These are phyloP conservation scores for Ochotona curzoniae DNA, from an alignment of 2,113 vertebrate species.

Conservation along the genomic window DNA sequence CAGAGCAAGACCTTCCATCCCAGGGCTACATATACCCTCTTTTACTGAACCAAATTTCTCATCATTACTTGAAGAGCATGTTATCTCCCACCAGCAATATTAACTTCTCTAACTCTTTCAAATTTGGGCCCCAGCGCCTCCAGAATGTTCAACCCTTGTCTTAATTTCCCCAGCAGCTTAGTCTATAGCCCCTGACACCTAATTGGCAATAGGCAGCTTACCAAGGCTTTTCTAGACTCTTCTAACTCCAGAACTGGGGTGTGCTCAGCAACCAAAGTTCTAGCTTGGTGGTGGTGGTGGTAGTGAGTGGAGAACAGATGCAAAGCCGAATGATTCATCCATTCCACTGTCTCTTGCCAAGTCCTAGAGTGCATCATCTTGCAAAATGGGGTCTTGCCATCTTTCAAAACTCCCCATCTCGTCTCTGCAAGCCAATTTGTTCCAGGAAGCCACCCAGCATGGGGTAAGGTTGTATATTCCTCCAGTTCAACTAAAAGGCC, in stretches of 20 bases:
- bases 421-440: constrained; percentile 95
- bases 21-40: constrained; percentile 83
- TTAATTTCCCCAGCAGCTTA: constrained; percentile 94
- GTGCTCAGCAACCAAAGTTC: constrained; percentile 91
- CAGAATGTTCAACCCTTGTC: constrained; percentile 93
- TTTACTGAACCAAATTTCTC: too few species aligned
- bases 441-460: constrained; percentile 89
- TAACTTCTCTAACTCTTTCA: too few species aligned
- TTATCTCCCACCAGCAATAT: too few species aligned
- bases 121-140: constrained; percentile 70
- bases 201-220: constrained; percentile 93
- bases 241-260: constrained; percentile 92
- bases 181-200: constrained; percentile 95
- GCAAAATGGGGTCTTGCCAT: constrained; percentile 92
- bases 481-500: constrained; percentile 93
- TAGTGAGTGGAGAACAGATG: constrained; percentile 90
- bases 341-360: constrained; percentile 96
- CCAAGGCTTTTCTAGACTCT: constrained; percentile 94
- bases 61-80: too few species aligned
- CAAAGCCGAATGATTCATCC: constrained; percentile 97
- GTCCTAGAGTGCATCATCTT: constrained; percentile 93
- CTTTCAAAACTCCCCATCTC: constrained; percentile 95
- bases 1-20: constrained; percentile 93
- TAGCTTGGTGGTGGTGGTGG: constrained; percentile 27
- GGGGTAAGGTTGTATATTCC: constrained; percentile 94